A percentile compares a stretch with the other conserved stretches of the same genome.
These are phyloP conservation scores for Phyllostomus discolor DNA, from an alignment of 2,113 vertebrate species.

Conservation along the genomic window DNA sequence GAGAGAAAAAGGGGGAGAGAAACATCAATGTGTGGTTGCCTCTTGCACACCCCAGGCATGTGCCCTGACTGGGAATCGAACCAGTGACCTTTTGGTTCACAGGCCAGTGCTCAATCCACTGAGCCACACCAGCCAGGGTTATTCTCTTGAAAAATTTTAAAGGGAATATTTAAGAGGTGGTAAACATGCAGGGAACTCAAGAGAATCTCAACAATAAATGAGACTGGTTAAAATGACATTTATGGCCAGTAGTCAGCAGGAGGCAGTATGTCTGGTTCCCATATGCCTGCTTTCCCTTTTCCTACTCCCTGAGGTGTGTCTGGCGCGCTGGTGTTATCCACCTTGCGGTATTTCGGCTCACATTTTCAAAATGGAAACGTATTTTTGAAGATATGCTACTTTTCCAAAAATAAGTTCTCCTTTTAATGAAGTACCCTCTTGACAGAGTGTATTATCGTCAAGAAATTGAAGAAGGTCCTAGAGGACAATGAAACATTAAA, in stretches of 20 bases:
- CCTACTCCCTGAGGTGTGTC: not conserved
- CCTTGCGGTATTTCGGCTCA: not conserved
- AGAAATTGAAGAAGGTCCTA: not conserved
- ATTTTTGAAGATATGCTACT: not conserved
- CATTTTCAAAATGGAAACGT: conserved; percentile 1
- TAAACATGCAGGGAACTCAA: not conserved
- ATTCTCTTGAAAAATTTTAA: not conserved
- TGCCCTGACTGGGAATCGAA: too few relatives aligned
- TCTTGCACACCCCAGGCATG: too few relatives aligned
- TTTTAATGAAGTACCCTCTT: not conserved
- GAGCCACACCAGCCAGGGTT: not conserved
- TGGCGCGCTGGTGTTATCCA: not conserved
- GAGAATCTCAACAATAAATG: not conserved
- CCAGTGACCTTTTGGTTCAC: too few relatives aligned
- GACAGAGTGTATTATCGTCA: not conserved
- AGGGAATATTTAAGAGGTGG: not conserved
- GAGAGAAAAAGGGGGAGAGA: too few relatives aligned
- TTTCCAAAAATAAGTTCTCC: not conserved
- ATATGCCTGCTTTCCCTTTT: not conserved
- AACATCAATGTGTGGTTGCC: too few relatives aligned
- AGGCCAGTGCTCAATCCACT: too few relatives aligned
- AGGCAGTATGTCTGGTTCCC: not conserved
- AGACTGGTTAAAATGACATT: not conserved
- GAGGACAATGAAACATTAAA: not conserved
- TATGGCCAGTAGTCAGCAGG: not conserved